Conservation (phyloP, 2,113 vertebrate genomes). For the Jaculus jaculus region DNA sequence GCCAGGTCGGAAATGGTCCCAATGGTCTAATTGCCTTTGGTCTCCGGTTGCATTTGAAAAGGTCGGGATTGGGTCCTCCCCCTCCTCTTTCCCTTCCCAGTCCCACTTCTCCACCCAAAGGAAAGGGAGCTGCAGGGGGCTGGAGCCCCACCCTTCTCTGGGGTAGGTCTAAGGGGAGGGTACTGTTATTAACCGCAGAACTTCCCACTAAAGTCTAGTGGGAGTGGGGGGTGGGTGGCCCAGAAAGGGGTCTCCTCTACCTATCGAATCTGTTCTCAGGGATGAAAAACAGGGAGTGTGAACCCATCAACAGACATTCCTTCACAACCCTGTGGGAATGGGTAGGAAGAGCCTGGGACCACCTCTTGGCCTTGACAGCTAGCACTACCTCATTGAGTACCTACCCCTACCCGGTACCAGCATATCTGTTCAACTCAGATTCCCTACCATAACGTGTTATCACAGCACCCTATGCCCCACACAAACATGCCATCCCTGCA, state of each 20-base stretch:
- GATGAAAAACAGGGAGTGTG: not conserved
- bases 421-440: not conserved
- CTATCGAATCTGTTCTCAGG: not conserved
- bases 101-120: conserved; percentile 74
- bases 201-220: not conserved
- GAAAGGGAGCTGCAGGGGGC: conserved; percentile 71
- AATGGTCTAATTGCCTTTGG: conserved; percentile 87
- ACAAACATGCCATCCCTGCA: not conserved
- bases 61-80: conserved; percentile 71
- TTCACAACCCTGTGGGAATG: not conserved
- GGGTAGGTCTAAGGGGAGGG: not conserved
- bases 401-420: not conserved
- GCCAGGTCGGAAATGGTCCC: conserved; percentile 89
- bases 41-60: conserved; percentile 89
- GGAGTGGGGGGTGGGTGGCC: not conserved
- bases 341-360: not conserved
- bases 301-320: conserved; percentile 6
- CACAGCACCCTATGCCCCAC: not conserved
- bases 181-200: conserved; percentile 21
- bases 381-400: not conserved
- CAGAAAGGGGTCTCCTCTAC: not conserved
- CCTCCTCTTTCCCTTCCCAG: conserved; percentile 62
- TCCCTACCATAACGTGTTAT: not conserved
- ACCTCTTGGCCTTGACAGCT: not conserved
- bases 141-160: conserved; percentile 63